These are phyloP conservation scores for Zoroaster sp. DNA, from an alignment of 53 echinoderm and acorn worm species.

Conservation along the genomic window DNA sequence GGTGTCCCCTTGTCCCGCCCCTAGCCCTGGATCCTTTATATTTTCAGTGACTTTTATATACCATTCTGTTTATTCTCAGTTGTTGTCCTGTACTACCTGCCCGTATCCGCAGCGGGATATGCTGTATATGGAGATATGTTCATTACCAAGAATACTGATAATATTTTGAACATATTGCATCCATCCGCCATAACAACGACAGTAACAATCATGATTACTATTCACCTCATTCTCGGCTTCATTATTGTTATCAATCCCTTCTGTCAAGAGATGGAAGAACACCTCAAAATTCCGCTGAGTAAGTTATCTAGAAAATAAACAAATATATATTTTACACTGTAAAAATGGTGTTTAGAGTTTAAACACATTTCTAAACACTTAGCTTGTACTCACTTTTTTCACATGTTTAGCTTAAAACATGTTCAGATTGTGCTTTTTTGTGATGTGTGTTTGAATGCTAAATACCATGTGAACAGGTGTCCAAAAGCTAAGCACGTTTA, in stretches of 20 bases:
- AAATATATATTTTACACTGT: background rate
- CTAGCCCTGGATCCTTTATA: too few species aligned
- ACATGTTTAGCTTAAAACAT: too few species aligned
- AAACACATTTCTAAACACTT: too few species aligned
- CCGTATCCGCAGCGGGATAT: conserved; percentile 82
- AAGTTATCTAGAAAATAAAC: background rate
- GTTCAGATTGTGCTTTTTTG: too few species aligned
- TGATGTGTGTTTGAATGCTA: too few species aligned
- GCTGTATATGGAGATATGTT: conserved; percentile 78
- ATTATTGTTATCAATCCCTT: conserved; percentile 97
- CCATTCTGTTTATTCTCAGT: too few species aligned
- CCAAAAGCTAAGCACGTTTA: too few species aligned
- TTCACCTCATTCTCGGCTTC: conserved; percentile 80
- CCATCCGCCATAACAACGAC: conserved; percentile 52
- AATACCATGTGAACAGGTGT: too few species aligned
- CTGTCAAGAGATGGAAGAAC: conserved; percentile 88
- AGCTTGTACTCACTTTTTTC: too few species aligned
- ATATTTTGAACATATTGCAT: conserved; percentile 64
- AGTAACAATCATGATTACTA: conserved; percentile 71
- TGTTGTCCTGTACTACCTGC: conserved; percentile 80
- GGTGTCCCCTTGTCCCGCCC: too few species aligned
- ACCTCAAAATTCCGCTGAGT: conserved; percentile 67
- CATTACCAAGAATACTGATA: conserved; percentile 48
- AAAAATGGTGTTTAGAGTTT: too few species aligned
- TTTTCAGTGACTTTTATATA: too few species aligned